Evolutionary conservation across 2,888 invertebrate species (phyloP), one percentile per base, ranked within the genome.

Genomic region (Drosophila helvetica): DNA sequence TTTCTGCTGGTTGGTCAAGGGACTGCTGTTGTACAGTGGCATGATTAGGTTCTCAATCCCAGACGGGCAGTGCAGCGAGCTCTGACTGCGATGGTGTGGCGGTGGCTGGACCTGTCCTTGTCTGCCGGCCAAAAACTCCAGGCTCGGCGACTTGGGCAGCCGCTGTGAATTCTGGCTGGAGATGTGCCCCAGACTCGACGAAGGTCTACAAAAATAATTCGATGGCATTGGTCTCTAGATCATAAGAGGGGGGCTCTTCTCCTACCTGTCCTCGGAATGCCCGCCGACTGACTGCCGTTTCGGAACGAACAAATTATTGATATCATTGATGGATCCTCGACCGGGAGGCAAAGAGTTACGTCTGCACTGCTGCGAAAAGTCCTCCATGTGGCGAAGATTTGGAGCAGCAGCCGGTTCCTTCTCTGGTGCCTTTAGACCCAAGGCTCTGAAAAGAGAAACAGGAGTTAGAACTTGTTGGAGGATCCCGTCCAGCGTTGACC

Each of bases 301-400:
- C 15, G 15, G 7, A 7, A 15, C 38, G 38, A 7, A 38, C 2
- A 38, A n/a, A 7, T 38, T n/a, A 38, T 7, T 38, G 38, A 38
- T n/a, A 38, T n/a, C 38, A 6, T 38, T 15, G n/a, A 95, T 95
- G 0, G 96, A 95, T 95, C 33, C 38, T 0, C 38, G 38, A 38
- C 6, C 27, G 12, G 75, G 62, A 38, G 75, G 71, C 63, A 84
- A 18, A 0, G 74, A 63, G 43, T 53, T 74, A 18, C 78, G 77
- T 27, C 72, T 64, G 17, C 51, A 43, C 12, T 42, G 55, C 15
- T n/a, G 38, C 7, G n/a, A 2, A 22, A 18, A 15, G 1, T 38
- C 42, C 7, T 71, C 74, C 19, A 53, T 74, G n/a, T 50, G 56
- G 9, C 57, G 50, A 42, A 45, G 43, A 7, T 30, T 3, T 1